Evolutionary conservation across 2,888 invertebrate species (phyloP).

Genomic region (Phortica magna): DNA sequence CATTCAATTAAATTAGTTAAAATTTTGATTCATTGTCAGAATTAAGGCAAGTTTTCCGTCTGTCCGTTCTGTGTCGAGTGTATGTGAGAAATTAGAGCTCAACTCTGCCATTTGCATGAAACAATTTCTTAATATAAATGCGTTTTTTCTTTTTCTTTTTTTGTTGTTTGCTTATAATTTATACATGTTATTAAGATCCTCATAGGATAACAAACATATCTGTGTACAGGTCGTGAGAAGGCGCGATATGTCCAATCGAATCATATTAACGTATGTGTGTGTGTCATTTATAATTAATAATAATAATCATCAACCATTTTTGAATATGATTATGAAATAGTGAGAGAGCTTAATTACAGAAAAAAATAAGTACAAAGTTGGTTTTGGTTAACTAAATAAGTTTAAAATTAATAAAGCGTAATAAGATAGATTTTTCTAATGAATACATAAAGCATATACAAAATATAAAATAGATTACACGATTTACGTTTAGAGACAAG

Average conservation of each 20-base stretch:
- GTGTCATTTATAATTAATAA: not conserved
- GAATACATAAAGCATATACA: conserved; percentile 44
- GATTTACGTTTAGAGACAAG: conserved; percentile 4
- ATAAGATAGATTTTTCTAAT: conserved; percentile 65
- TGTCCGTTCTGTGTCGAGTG: conserved; percentile 49
- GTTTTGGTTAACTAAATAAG: conserved; percentile 32
- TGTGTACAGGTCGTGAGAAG: conserved; percentile 23
- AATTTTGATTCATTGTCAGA: conserved; percentile 73
- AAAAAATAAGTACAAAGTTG: not conserved
- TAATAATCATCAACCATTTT: not conserved
- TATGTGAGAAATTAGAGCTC: conserved; percentile 25
- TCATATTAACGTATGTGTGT: not conserved
- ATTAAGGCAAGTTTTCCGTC: conserved; percentile 70
- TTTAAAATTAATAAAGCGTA: conserved; percentile 71
- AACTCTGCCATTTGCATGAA: conserved; percentile 15
- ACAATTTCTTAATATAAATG: conserved; percentile 31
- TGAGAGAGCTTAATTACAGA: not conserved
- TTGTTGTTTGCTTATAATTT: conserved; percentile 15
- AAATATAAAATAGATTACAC: conserved; percentile 38
- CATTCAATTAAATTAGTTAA: conserved; percentile 63
- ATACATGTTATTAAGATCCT: not conserved
- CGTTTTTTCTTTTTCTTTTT: not conserved
- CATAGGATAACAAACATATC: conserved; percentile 20
- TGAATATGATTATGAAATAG: conserved; percentile 4
- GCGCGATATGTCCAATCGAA: conserved; percentile 27